Evolutionary conservation across 2,113 vertebrate genomes (phyloP).

Genomic region (Hypomesus transpacificus): DNA sequence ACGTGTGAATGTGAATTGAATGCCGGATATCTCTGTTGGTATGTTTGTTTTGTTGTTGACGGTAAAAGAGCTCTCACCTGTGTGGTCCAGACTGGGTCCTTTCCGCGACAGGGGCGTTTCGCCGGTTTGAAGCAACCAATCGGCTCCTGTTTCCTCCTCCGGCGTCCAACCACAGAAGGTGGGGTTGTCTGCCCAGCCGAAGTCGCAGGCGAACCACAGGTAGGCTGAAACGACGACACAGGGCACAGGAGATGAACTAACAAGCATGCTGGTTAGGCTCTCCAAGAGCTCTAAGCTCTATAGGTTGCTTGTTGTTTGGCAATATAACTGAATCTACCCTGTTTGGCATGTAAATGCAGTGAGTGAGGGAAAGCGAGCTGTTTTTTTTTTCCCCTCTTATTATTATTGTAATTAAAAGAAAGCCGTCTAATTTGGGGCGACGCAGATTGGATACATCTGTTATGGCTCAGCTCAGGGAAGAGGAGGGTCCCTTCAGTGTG

Average conservation of each 20-base stretch:
- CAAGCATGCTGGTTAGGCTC: too few species aligned
- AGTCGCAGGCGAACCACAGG: constrained; percentile 88
- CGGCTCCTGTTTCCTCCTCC: constrained; percentile 74
- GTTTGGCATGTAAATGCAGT: too few species aligned
- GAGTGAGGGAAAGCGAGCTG: too few species aligned
- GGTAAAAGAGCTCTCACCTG: constrained; percentile 69
- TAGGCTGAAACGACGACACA: constrained; percentile 51
- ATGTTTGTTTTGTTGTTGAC: too few species aligned
- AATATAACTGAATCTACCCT: too few species aligned
- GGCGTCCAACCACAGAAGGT: constrained; percentile 89
- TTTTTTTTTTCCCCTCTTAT: too few species aligned
- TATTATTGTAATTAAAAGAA: too few species aligned
- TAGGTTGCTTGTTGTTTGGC: too few species aligned
- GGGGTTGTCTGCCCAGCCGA: constrained; percentile 82
- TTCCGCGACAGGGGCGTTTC: constrained; percentile 66
- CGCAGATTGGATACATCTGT: constrained; percentile 22
- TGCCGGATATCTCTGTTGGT: too few species aligned
- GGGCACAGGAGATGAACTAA: background rate
- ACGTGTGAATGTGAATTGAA: background rate
- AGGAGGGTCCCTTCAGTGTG: background rate
- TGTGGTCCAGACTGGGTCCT: constrained; percentile 81
- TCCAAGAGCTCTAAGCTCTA: too few species aligned
- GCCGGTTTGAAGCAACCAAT: constrained; percentile 79
- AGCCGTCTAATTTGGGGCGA: too few species aligned
- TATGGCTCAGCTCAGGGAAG: constrained; percentile 29